These are phyloP conservation scores for Caiman crocodilus DNA, from an alignment of 2,797 vertebrate genomes.

Conservation along the genomic window DNA sequence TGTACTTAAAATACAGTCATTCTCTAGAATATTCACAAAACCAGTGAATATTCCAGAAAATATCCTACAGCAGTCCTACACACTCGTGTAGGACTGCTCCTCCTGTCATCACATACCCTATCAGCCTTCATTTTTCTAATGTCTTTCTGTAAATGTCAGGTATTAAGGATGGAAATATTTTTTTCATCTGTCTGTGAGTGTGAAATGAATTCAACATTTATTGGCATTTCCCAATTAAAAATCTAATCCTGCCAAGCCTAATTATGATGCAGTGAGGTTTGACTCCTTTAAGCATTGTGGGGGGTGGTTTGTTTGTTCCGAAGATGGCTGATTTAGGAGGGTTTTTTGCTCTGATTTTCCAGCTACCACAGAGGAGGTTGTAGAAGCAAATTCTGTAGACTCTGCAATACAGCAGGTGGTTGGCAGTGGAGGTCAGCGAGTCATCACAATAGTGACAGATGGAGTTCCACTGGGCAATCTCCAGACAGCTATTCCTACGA, in stretches of 20 bases:
- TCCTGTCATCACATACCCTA: no score
- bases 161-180: no score
- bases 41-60: no score
- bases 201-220: no score
- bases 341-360: slow-evolving; percentile 20
- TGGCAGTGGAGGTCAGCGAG: slow-evolving; percentile 86
- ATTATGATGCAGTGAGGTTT: background rate
- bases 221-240: background rate
- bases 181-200: no score
- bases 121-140: no score
- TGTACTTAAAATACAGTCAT: no score
- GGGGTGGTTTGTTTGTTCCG: background rate
- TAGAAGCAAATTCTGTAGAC: slow-evolving; percentile 80
- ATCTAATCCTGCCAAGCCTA: background rate
- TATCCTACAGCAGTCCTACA: no score
- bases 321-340: background rate
- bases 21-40: no score
- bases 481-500: slow-evolving; percentile 70
- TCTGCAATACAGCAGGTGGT: slow-evolving; percentile 85
- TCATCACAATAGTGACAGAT: slow-evolving; percentile 91
- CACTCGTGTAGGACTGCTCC: no score
- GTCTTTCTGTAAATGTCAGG: no score
- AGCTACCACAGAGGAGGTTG: slow-evolving; percentile 83
- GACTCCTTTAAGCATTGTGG: background rate
- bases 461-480: slow-evolving; percentile 84